Evolutionary conservation across 2,888 invertebrate species (phyloP).

Genomic region (Chirona hameri): DNA sequence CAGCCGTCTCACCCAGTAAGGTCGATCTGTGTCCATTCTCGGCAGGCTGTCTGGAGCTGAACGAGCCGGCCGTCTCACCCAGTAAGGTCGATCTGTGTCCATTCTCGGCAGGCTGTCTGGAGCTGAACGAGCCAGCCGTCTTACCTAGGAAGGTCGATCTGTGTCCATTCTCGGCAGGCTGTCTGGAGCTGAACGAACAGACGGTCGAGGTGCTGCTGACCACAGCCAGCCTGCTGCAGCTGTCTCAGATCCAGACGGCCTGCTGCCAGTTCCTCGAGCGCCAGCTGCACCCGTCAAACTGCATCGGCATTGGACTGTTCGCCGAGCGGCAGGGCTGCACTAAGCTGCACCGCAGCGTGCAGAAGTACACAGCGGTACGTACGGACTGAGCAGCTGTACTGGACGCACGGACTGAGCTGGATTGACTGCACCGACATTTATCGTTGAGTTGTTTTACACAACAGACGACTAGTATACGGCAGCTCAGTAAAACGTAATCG

Average conservation of each 20-base stretch:
- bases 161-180: constrained; percentile 48
- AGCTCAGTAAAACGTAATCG: too few relatives aligned
- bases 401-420: not conserved
- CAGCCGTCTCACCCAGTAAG: too few relatives aligned
- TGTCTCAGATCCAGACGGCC: constrained; percentile 76
- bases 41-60: too few relatives aligned
- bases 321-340: constrained; percentile 87
- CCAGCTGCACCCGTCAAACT: constrained; percentile 89
- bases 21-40: too few relatives aligned
- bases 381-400: not conserved
- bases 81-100: too few relatives aligned
- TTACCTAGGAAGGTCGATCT: too few relatives aligned
- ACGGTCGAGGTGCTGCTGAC: constrained; percentile 81
- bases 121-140: constrained; percentile 84
- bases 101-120: constrained; percentile 56
- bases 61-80: too few relatives aligned
- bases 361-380: constrained; percentile 76
- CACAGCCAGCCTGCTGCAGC: constrained; percentile 82
- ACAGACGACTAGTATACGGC: too few relatives aligned
- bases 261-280: constrained; percentile 85
- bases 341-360: constrained; percentile 72
- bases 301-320: constrained; percentile 86
- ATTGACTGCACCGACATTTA: not conserved
- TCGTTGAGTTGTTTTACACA: too few relatives aligned
- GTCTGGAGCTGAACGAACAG: constrained; percentile 79